Evolutionary conservation across 30 jellyfish, hydroid and myxozoan species (phyloP).

Genomic region (Sanderia malayensis): DNA sequence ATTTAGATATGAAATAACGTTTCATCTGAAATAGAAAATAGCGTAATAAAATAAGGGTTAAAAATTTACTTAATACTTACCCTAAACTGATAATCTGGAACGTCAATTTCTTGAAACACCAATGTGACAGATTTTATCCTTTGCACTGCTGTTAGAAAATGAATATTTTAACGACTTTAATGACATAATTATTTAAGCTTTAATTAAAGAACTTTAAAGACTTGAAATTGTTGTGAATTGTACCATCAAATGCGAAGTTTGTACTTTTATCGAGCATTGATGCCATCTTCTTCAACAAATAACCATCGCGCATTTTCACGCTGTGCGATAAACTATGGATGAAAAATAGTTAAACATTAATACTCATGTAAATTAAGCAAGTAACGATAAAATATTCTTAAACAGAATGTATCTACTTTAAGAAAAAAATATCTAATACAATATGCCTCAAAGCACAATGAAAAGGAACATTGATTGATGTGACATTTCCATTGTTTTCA

Average conservation of each 20-base stretch:
- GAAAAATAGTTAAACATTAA: not conserved
- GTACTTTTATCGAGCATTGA: constrained; percentile 50
- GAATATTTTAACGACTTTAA: not conserved
- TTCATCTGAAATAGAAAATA: no score
- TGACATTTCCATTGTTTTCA: constrained; percentile 62
- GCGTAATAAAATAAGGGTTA: no score
- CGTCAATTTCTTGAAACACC: constrained; percentile 44
- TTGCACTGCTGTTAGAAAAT: no score
- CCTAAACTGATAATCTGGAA: constrained; percentile 42
- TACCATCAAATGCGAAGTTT: constrained; percentile 8
- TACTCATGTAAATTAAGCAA: no score
- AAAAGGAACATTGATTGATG: constrained; percentile 84
- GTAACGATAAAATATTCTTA: no score
- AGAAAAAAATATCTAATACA: no score
- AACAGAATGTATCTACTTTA: no score
- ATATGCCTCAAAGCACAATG: constrained; percentile 95
- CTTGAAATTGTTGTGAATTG: not conserved
- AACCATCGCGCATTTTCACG: constrained; percentile 80
- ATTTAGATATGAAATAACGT: no score
- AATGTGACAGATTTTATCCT: not conserved
- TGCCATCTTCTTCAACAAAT: constrained; percentile 56
- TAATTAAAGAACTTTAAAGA: not conserved
- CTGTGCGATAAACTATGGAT: constrained; percentile 66
- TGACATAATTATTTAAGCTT: not conserved
- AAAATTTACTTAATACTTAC: constrained; percentile 5